A percentile compares a stretch with the other conserved stretches of the same genome.
Conservation (phyloP, 2,797 vertebrate genomes). For the Muscicapa striata region DNA sequence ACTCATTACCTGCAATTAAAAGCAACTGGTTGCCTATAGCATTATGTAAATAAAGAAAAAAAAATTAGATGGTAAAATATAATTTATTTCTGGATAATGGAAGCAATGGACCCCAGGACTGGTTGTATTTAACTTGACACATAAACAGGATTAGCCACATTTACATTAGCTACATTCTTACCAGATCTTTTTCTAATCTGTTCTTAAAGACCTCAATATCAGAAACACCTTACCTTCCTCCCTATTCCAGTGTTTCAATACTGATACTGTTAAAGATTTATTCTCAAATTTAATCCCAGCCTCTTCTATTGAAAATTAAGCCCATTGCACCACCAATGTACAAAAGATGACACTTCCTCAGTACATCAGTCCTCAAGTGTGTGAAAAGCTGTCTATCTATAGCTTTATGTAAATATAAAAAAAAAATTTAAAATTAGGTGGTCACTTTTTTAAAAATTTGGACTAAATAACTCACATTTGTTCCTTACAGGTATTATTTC, state of each 20-base stretch:
- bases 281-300: background rate
- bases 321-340: background rate
- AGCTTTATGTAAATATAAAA: background rate
- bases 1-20: background rate
- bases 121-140: background rate
- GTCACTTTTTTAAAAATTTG: accelerated
- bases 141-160: background rate
- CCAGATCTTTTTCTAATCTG: background rate
- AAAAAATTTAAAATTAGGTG: background rate
- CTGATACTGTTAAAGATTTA: background rate
- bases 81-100: background rate
- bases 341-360: background rate
- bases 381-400: background rate
- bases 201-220: background rate
- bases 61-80: background rate
- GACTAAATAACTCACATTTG: background rate
- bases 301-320: background rate
- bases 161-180: background rate
- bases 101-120: background rate
- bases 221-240: background rate
- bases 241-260: background rate
- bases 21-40: background rate
- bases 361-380: background rate
- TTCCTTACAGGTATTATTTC: background rate
- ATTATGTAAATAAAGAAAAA: background rate